These are phyloP conservation scores for Augochlorella aurata DNA, from an alignment of 2,888 invertebrate species.

Conservation along the genomic window DNA sequence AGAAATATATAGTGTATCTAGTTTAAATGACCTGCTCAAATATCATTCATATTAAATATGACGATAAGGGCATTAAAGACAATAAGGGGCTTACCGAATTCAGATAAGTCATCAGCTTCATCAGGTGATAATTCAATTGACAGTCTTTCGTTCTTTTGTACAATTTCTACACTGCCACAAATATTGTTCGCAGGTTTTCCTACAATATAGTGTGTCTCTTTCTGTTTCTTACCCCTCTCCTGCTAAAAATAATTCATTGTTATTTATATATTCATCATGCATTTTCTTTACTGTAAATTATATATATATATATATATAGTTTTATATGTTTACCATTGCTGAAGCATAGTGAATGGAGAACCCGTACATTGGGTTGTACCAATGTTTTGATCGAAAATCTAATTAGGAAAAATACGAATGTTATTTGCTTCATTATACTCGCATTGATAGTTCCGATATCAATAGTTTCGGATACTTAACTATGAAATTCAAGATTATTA, in stretches of 20 bases:
- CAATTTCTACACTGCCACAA: constrained; percentile 60
- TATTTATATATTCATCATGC: not conserved
- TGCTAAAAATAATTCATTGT: not conserved
- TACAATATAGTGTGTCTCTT: constrained; percentile 48
- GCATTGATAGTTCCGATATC: not conserved
- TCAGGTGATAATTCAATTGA: constrained; percentile 35
- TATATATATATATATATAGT: too few relatives aligned
- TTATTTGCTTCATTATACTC: not conserved
- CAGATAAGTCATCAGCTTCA: constrained; percentile 53
- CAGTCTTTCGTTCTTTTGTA: constrained; percentile 21
- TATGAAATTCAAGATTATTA: constrained; percentile 45
- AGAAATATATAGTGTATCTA: not conserved
- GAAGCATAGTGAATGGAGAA: constrained; percentile 70
- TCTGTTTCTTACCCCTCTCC: not conserved
- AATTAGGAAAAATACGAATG: not conserved
- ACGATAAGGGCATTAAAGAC: too few relatives aligned
- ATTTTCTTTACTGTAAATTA: not conserved
- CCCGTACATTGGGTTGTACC: constrained; percentile 72
- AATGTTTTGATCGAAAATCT: constrained; percentile 66
- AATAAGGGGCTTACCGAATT: constrained; percentile 61
- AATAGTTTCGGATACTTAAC: constrained; percentile 37
- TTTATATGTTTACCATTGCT: constrained; percentile 35
- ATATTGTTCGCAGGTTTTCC: constrained; percentile 68
- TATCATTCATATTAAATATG: too few relatives aligned
- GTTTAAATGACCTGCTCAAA: too few relatives aligned